Evolutionary conservation across 1,140 invertebrate genomes (phyloP).

Genomic region (Melitaea cinxia): DNA sequence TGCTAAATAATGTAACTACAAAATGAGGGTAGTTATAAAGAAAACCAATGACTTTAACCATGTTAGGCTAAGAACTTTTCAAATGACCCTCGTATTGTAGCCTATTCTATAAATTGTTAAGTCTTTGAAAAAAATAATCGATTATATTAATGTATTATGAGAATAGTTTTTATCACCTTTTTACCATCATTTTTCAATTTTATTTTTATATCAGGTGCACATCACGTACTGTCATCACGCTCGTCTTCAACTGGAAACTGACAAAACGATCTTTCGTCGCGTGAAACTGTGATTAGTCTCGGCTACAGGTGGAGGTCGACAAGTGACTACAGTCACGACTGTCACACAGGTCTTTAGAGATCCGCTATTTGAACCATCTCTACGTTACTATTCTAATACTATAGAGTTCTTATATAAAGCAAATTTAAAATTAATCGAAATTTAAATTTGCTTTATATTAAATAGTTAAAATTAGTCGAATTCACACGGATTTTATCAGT

Average conservation of each 20-base stretch:
- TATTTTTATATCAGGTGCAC: constrained; percentile 34
- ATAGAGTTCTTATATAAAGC: too few relatives aligned
- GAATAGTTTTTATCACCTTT: background rate
- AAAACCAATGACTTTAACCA: too few relatives aligned
- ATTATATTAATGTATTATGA: background rate
- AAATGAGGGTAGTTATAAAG: too few relatives aligned
- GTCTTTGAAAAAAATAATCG: too few relatives aligned
- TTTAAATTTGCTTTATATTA: too few relatives aligned
- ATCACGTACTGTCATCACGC: constrained; percentile 38
- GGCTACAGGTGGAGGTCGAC: constrained; percentile 59
- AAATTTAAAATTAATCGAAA: too few relatives aligned
- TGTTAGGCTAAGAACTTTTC: too few relatives aligned
- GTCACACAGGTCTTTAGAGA: constrained; percentile 23
- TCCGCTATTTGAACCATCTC: background rate
- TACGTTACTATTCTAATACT: background rate
- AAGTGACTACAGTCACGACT: constrained; percentile 48
- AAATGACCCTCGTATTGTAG: too few relatives aligned
- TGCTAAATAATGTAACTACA: too few relatives aligned
- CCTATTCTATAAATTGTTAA: background rate
- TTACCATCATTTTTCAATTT: background rate
- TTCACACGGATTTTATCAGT: too few relatives aligned
- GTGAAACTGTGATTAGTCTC: constrained; percentile 49
- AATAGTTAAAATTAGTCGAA: too few relatives aligned
- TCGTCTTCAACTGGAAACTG: constrained; percentile 18
- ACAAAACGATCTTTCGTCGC: constrained; percentile 30